Evolutionary conservation across 2,113 vertebrate genomes (phyloP).

Genomic region (Meleagris gallopavo): DNA sequence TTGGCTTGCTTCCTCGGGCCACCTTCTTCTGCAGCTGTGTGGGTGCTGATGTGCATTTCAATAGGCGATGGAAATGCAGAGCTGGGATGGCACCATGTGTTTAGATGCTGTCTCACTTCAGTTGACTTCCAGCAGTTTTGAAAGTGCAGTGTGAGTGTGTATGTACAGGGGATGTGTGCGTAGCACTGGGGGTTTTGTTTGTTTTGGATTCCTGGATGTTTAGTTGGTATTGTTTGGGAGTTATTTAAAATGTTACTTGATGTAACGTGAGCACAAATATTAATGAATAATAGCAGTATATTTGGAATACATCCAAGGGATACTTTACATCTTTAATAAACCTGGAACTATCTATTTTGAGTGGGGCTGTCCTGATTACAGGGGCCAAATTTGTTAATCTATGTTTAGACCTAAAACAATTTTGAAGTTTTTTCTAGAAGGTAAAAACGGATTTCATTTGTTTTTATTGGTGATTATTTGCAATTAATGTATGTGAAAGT

Average conservation of each 20-base stretch:
- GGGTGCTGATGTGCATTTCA: background rate
- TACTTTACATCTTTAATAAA: background rate
- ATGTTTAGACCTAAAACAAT: background rate
- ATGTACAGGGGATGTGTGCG: background rate
- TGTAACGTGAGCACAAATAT: background rate
- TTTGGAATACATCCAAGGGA: background rate
- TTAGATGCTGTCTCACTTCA: background rate
- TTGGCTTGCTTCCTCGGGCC: background rate
- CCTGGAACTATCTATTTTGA: background rate
- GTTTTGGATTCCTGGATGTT: background rate
- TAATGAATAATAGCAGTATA: background rate
- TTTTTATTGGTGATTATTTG: background rate
- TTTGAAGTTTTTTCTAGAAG: background rate
- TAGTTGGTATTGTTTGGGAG: background rate
- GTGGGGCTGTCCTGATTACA: background rate
- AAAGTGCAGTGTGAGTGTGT: background rate
- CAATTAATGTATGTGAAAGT: background rate
- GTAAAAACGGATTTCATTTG: background rate
- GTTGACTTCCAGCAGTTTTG: background rate
- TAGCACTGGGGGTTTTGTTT: background rate
- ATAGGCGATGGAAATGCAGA: background rate
- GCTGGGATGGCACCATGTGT: fast-evolving
- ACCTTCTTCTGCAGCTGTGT: background rate
- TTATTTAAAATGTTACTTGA: background rate
- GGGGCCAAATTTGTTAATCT: background rate